phyloP scores from a whole-genome alignment of 2,113 vertebrate species.

The Trachemys scripta region DNA sequence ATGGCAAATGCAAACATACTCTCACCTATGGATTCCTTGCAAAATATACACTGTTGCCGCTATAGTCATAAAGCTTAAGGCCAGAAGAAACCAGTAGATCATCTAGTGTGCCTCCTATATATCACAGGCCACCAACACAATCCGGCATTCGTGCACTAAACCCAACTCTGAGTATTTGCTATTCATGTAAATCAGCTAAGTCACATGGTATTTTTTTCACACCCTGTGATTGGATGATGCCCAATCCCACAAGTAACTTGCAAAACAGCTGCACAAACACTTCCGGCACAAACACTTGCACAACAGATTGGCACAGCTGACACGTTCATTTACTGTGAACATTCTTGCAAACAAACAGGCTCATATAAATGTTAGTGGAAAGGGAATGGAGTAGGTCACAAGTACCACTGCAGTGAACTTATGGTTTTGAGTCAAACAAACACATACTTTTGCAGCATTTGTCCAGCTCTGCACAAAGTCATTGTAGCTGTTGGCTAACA shows the following conservation, averaged over 20 bases:
- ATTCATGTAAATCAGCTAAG: no score
- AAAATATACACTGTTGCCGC: neutral
- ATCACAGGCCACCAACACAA: no score
- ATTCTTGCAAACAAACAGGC: neutral
- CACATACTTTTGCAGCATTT: neutral
- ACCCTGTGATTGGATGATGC: neutral
- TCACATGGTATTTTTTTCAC: neutral
- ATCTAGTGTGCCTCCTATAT: no score
- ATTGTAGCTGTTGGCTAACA: neutral
- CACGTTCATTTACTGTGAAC: neutral
- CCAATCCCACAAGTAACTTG: neutral
- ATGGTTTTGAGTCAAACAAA: neutral
- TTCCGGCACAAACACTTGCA: neutral
- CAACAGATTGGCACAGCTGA: neutral
- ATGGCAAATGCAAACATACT: neutral
- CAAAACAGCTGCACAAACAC: neutral
- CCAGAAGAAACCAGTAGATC: no score
- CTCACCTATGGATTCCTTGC: neutral
- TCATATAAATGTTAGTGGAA: neutral
- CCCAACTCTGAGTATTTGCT: no score
- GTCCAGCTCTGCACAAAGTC: neutral
- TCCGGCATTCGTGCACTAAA: no score
- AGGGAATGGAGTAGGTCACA: neutral
- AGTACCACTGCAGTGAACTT: neutral
- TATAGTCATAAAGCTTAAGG: no score